Percentiles rank a stretch among this genome's conserved stretches.
Conservation (phyloP, 2,888 invertebrate genomes). For the Temnothorax unifasciatus region DNA sequence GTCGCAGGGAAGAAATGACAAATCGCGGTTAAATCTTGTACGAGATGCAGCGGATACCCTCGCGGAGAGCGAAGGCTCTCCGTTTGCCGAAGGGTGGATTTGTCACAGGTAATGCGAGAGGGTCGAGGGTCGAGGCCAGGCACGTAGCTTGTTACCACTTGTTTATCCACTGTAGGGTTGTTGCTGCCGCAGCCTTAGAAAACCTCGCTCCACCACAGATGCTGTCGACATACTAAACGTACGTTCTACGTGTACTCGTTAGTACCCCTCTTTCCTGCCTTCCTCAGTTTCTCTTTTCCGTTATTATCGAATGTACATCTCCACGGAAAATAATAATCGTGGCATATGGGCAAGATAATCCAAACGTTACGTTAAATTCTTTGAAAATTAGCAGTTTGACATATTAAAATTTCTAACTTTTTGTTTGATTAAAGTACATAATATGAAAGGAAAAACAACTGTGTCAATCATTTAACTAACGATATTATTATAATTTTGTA, state of each 20-base stretch:
- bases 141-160: constrained; percentile 84
- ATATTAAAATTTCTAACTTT: neutral
- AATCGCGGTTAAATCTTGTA: constrained; percentile 53
- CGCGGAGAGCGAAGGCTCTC: constrained; percentile 4
- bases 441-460: neutral
- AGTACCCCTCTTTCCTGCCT: constrained; percentile 62
- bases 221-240: constrained; percentile 80
- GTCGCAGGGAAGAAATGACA: constrained; percentile 44
- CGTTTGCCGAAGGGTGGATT: constrained; percentile 68
- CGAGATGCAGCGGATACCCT: constrained; percentile 21
- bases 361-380: neutral
- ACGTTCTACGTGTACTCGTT: constrained; percentile 78
- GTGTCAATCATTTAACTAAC: neutral
- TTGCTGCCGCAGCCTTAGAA: constrained; percentile 74
- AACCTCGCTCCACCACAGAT: constrained; percentile 72
- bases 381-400: neutral
- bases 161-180: constrained; percentile 80
- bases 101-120: constrained; percentile 68
- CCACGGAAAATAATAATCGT: neutral
- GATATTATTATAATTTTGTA: neutral
- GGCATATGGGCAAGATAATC: neutral
- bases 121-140: constrained; percentile 71
- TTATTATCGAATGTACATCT: constrained; percentile 29
- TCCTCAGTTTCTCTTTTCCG: constrained; percentile 29
- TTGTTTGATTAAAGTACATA: neutral